Evolutionary conservation across 2,888 invertebrate genomes (phyloP), one percentile per base, ranked within the genome.

Genomic region (Micoletzkya japonica): DNA sequence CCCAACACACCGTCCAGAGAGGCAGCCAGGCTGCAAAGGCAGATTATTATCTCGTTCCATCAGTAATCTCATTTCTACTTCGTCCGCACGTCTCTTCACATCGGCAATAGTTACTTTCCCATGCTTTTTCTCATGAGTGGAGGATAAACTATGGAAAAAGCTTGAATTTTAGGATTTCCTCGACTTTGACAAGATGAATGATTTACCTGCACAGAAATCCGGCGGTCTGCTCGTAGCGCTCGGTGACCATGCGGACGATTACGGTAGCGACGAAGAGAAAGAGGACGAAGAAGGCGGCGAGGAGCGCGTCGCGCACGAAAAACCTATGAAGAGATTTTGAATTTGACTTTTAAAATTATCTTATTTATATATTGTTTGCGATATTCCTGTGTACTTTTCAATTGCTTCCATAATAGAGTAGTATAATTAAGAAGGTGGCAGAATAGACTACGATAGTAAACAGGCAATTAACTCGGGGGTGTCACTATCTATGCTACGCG

Each of bases 261-360:
- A 61, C 61, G n/a, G 49, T 49, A 4, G 49, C 20, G 49, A 20
- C 20, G 49, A 61, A 61, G 28, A 61, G 61, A 61, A 49, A 30
- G 32, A 61, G 61, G 6, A 61, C 44, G 49, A 7, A 6, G 2
- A 14, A 24, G 28, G 49, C 30, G 7, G 61, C 61, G 30, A 61
- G 39, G 20, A 61, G 4, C 28, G 34, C 28, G 30, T 61, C 61
- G 14, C 32, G 32, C 44, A n/a, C n/a, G n/a, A n/a, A n/a, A n/a
- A n/a, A n/a, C n/a, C n/a, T n/a, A n/a, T n/a, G n/a, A n/a, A n/a
- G n/a, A n/a, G n/a, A n/a, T n/a, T n/a, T n/a, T n/a, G n/a, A n/a
- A n/a, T 44, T 14, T 44, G 10, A 44, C 20, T 44, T 44, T 44
- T 44, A 44, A 14, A 14, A 44, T 44, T 20, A 44, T 44, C 44